Evolutionary conservation across 1,140 invertebrate species (phyloP).

Genomic region (Saccostrea cuccullata): DNA sequence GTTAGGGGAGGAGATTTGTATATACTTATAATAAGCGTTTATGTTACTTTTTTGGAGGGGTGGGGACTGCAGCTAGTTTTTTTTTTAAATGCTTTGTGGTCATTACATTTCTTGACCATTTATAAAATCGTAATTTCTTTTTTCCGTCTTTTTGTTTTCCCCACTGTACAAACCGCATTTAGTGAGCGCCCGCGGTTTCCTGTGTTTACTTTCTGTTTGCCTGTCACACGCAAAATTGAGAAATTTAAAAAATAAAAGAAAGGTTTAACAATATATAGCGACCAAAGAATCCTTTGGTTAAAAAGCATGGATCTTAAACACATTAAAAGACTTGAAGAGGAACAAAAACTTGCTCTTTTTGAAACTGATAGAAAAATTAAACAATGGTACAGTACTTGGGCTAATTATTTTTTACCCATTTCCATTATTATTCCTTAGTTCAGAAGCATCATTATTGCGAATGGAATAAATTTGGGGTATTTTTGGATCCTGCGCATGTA

Average conservation of each 20-base stretch:
- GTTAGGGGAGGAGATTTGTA: too few species aligned
- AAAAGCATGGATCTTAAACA: not conserved
- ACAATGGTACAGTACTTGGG: not conserved
- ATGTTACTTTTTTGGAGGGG: too few species aligned
- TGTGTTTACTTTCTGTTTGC: not conserved
- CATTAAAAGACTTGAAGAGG: constrained; percentile 3
- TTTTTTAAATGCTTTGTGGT: too few species aligned
- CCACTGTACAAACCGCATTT: not conserved
- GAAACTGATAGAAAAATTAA: constrained; percentile 1
- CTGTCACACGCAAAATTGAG: too few species aligned
- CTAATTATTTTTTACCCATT: not conserved
- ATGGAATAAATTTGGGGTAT: too few species aligned
- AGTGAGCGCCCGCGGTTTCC: not conserved
- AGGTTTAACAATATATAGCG: not conserved
- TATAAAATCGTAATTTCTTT: too few species aligned
- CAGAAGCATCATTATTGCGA: too few species aligned
- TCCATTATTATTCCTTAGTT: not conserved
- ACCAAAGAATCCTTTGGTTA: not conserved
- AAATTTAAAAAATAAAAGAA: not conserved
- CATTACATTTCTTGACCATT: too few species aligned
- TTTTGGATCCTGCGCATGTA: too few species aligned
- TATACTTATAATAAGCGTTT: too few species aligned
- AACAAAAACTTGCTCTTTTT: not conserved
- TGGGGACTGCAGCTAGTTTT: too few species aligned
- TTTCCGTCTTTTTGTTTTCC: not conserved